These are phyloP conservation scores for Bryconaethiops microstoma DNA, from an alignment of 2,797 vertebrate genomes.

Conservation along the genomic window DNA sequence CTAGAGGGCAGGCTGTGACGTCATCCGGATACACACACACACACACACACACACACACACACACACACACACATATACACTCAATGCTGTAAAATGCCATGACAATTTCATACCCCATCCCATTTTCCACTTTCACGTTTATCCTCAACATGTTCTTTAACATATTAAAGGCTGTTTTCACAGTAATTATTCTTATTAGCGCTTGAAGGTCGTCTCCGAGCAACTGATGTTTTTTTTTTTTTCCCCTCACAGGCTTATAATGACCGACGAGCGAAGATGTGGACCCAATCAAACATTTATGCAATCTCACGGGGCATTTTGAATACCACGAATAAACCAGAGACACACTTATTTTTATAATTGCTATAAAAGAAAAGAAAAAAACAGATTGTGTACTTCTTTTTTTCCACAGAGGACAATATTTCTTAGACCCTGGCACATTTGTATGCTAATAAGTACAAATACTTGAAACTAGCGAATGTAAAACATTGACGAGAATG, in stretches of 20 bases:
- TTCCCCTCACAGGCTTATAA: conserved; percentile 78
- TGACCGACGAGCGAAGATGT: conserved; percentile 65
- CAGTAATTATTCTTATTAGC: conserved; percentile 74
- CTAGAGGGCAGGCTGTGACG: conserved; percentile 68
- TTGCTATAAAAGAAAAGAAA: conserved; percentile 66
- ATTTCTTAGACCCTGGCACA: conserved; percentile 77
- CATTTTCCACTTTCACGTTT: conserved; percentile 74
- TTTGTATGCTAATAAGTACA: conserved; percentile 64
- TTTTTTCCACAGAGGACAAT: conserved; percentile 76
- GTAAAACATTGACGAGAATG: conserved; percentile 60
- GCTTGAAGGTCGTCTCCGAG: conserved; percentile 71
- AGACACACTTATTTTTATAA: conserved; percentile 80
- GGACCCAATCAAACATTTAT: conserved; percentile 79
- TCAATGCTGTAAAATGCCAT: background rate
- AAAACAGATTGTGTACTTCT: conserved; percentile 79
- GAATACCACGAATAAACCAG: conserved; percentile 69
- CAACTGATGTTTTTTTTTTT: conserved; percentile 70
- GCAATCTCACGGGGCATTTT: conserved; percentile 82
- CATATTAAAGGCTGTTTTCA: conserved; percentile 72
- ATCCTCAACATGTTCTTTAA: conserved; percentile 66
- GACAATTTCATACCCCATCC: conserved; percentile 16
- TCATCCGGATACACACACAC: conserved; percentile 34
- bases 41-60: conserved; percentile 23
- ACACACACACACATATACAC: too few species aligned
- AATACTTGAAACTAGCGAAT: conserved; percentile 70